Percentiles rank a stretch among this genome's conserved stretches.
Conservation (phyloP, 2,797 vertebrate species). For the Alectoris magna region DNA sequence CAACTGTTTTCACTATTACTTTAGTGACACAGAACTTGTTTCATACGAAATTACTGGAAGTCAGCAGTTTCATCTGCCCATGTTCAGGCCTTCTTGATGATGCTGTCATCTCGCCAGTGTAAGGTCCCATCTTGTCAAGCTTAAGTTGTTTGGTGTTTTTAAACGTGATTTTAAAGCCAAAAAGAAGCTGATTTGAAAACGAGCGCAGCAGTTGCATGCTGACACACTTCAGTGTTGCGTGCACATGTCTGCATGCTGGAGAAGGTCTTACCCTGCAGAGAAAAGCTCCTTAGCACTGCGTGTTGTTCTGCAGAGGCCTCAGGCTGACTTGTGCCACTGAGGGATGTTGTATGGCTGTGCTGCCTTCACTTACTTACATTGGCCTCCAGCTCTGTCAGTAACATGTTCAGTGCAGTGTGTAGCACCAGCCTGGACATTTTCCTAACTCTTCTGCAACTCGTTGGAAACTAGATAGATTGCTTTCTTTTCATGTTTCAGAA, state of each 20-base stretch:
- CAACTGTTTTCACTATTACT: not conserved
- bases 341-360: not conserved
- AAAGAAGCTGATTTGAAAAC: not conserved
- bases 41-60: not conserved
- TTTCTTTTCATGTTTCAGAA: not conserved
- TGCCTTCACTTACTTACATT: not conserved
- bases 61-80: not conserved
- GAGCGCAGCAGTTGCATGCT: too few species aligned
- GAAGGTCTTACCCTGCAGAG: not conserved
- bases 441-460: not conserved
- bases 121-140: not conserved
- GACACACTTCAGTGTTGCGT: not conserved
- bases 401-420: fast-evolving
- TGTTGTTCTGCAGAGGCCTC: not conserved
- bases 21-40: slow-evolving; percentile 14
- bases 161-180: not conserved
- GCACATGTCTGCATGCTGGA: too few species aligned
- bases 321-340: not conserved
- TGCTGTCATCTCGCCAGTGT: not conserved
- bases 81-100: fast-evolving
- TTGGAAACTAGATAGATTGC: fast-evolving
- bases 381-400: not conserved
- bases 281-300: not conserved
- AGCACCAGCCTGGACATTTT: not conserved
- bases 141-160: not conserved